Base-by-base conservation (phyloP, 2,888 invertebrate species). In the Cosmia trapezina region DNA sequence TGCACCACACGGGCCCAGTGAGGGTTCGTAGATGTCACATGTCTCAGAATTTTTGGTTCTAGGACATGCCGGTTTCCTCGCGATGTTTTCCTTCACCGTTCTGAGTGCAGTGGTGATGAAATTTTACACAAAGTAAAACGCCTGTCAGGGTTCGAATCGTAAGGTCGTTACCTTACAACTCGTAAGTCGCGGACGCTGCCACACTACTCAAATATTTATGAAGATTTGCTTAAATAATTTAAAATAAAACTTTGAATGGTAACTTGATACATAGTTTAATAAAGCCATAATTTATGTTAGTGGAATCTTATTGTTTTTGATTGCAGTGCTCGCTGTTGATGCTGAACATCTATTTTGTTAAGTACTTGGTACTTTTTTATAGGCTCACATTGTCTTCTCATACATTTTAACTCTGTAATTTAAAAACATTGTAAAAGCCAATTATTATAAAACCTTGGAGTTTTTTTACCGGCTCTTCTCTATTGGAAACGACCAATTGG, bases 201-300 rank as follows among this genome's bases (percentile, higher is more conserved):
- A 28, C 28, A 28, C 28, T 28, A 3, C 28, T 28, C 28, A 54
- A 59, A 22, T 22, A 14, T 6, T 19, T 37, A 37, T 37, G 37
- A 41, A 19, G 14, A n/a, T 45, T 47, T 63, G 28, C 41, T 54
- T 62, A 41, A 17, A 19, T 22, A n/a, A 64, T 56, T 7, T 22
- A 19, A 6, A 37, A 37, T 37, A 37, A 11, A 64, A 64, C 17
- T 76, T 73, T 63, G 19, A 75, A 56, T 47, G n/a, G 14, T 22
- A 7, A 63, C 37, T 57, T 75, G 17, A 47, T 47, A 17, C 8
- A 19, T n/a, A 4, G 4, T 43, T 43, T 28, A 73, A 19, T 33
- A 51, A 19, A 51, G 17, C 7, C 17, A 19, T 47, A 33, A 47
- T 14, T 4, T 19, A 45, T 28, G 19, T 45, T 12, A 28, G 45